Conservation (phyloP, 2,797 vertebrate genomes). For the Ctenopoma multispine region DNA sequence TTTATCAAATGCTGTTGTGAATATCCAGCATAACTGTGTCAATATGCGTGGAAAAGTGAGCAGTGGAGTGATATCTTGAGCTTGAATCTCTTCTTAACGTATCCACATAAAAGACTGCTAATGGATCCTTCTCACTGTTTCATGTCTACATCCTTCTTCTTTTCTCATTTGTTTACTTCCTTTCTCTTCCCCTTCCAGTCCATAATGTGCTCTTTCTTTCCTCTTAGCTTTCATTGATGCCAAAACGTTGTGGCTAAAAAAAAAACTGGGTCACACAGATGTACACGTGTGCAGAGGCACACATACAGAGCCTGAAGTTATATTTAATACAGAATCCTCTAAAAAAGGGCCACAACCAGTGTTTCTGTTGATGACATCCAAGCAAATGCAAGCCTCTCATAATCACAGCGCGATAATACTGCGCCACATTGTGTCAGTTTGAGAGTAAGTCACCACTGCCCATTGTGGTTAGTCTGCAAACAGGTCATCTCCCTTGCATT, state of each 20-base stretch:
- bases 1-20: neutral
- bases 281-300: constrained; percentile 38
- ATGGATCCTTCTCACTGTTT: neutral
- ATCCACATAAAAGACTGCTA: neutral
- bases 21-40: neutral
- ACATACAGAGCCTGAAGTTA: constrained; percentile 50
- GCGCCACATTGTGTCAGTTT: constrained; percentile 57
- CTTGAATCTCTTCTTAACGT: neutral
- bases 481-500: constrained; percentile 8
- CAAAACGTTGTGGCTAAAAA: constrained; percentile 15
- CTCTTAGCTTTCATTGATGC: constrained; percentile 27
- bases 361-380: constrained; percentile 54
- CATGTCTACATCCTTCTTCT: constrained; percentile 14
- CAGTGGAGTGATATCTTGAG: neutral
- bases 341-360: constrained; percentile 50
- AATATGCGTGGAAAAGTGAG: neutral
- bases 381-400: constrained; percentile 50
- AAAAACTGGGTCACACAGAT: constrained; percentile 45
- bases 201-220: neutral
- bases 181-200: neutral
- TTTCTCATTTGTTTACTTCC: constrained; percentile 5
- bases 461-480: constrained; percentile 7
- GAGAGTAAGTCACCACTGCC: constrained; percentile 27
- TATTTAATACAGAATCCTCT: constrained; percentile 62
- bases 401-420: constrained; percentile 40